Percentiles rank a stretch among this genome's conserved stretches.
Conservation (phyloP, 1,140 invertebrate genomes). For the Subanguina moxae region DNA sequence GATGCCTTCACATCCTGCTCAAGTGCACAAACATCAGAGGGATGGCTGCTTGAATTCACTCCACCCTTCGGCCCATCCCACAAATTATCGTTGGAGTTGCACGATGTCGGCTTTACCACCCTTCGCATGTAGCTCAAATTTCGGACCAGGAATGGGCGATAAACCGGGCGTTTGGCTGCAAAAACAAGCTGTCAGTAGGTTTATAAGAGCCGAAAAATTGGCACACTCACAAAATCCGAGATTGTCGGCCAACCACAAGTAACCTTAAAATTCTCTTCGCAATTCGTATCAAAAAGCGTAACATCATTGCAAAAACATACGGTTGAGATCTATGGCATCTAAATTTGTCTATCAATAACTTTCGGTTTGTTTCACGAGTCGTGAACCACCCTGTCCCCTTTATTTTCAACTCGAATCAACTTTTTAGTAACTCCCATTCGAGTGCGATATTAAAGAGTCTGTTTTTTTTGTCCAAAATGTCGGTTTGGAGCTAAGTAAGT, state of each 20-base stretch:
- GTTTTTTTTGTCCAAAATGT: no score
- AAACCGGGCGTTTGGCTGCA: not conserved
- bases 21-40: not conserved
- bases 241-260: conserved; percentile 6
- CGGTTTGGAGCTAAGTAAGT: no score
- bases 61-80: not conserved
- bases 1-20: not conserved
- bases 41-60: not conserved
- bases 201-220: not conserved
- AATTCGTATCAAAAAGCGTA: no score
- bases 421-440: no score
- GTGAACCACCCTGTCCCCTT: no score
- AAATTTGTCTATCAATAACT: not conserved
- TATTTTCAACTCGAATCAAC: no score
- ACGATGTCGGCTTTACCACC: not conserved
- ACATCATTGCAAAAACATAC: not conserved
- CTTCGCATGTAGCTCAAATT: conserved; percentile 2
- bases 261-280: not conserved
- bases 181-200: not conserved
- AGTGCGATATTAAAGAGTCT: no score
- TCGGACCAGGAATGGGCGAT: not conserved
- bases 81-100: not conserved
- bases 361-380: no score
- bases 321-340: conserved; percentile 14
- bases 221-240: conserved; percentile 7